These are phyloP conservation scores for Apostichopus japonicus DNA, from an alignment of 35 echinoderm and acorn worm species.

Conservation along the genomic window DNA sequence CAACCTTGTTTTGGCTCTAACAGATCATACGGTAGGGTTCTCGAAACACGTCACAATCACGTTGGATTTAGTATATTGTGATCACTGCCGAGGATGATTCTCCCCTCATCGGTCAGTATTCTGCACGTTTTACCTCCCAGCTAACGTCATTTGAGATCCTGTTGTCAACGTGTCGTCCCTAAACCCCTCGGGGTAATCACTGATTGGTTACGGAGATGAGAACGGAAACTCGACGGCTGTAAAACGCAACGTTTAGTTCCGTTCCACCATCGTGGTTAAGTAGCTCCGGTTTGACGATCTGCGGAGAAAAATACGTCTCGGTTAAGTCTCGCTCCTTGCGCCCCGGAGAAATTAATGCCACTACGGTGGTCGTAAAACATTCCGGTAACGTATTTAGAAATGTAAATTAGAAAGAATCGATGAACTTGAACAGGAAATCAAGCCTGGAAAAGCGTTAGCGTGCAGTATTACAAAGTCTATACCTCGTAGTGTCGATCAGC, in stretches of 20 bases:
- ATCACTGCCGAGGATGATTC: neutral
- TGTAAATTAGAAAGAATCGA: no score
- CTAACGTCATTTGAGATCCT: neutral
- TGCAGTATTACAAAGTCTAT: no score
- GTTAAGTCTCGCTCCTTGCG: neutral
- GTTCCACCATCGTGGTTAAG: neutral
- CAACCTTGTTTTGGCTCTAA: no score
- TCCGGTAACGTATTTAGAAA: no score
- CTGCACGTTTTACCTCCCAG: neutral
- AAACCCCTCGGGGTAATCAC: conserved; percentile 19
- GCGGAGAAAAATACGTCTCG: neutral
- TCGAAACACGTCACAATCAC: no score
- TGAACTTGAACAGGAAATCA: no score
- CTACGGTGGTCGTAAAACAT: no score
- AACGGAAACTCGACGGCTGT: neutral
- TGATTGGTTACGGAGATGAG: conserved; percentile 14
- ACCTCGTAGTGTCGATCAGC: no score
- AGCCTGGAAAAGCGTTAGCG: no score
- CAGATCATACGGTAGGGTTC: no score
- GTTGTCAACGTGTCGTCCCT: conserved; percentile 26
- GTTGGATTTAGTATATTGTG: no score
- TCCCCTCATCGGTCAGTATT: neutral
- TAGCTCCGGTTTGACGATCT: neutral
- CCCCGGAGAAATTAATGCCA: neutral
- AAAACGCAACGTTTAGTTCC: neutral